Evolutionary conservation across 2,888 invertebrate species (phyloP).

Genomic region (Trachelus iudaicus): DNA sequence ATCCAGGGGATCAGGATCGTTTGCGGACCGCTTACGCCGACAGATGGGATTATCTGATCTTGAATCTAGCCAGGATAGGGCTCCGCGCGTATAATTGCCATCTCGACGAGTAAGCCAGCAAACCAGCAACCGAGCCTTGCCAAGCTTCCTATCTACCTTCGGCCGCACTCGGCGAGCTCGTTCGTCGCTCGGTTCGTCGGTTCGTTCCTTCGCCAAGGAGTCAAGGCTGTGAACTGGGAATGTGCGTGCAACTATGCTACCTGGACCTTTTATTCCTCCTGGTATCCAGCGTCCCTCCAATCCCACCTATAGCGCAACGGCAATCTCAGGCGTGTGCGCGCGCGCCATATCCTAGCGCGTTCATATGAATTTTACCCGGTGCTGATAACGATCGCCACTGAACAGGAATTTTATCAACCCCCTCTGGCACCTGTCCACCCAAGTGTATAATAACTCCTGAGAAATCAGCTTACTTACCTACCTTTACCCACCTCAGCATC

Average conservation of each 20-base stretch:
- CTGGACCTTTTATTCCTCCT: conserved; percentile 43
- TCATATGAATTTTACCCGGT: conserved; percentile 36
- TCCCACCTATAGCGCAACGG: neutral
- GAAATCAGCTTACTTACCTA: neutral
- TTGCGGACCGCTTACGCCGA: conserved; percentile 59
- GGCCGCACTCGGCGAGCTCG: conserved; percentile 9
- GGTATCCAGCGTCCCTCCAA: conserved; percentile 36
- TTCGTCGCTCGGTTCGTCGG: conserved; percentile 15
- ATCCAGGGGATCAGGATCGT: conserved; percentile 41
- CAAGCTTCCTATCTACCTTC: conserved; percentile 23
- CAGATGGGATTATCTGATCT: conserved; percentile 62
- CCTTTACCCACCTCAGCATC: conserved; percentile 17
- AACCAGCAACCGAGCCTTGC: conserved; percentile 13
- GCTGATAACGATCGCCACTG: conserved; percentile 51
- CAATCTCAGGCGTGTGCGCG: conserved; percentile 2
- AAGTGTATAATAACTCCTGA: conserved; percentile 55
- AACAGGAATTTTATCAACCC: conserved; percentile 43
- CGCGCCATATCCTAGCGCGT: conserved; percentile 44
- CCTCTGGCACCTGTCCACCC: conserved; percentile 59
- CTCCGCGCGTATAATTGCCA: conserved; percentile 61
- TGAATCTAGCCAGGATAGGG: conserved; percentile 59
- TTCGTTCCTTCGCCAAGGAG: conserved; percentile 37
- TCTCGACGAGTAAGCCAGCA: conserved; percentile 28
- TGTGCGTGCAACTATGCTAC: conserved; percentile 64
- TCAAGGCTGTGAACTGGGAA: conserved; percentile 62